These are phyloP conservation scores for Limnephilus auricula DNA, from an alignment of 2,888 invertebrate genomes.

Conservation along the genomic window DNA sequence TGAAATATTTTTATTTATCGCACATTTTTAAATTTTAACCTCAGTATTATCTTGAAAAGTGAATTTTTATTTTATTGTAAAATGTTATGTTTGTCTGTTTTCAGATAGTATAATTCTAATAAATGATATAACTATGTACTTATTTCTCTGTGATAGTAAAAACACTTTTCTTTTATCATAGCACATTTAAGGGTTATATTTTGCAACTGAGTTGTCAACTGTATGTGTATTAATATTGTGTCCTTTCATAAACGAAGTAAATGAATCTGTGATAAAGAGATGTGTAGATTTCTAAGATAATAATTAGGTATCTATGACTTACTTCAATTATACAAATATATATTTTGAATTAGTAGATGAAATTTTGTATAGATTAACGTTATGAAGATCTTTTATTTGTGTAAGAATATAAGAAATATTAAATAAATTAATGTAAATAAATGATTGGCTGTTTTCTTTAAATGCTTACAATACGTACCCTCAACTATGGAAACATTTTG, in stretches of 20 bases:
- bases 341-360: not conserved
- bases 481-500: not conserved
- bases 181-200: not conserved
- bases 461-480: not conserved
- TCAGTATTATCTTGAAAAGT: conserved; percentile 33
- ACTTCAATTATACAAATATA: not conserved
- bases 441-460: not conserved
- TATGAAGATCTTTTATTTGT: not conserved
- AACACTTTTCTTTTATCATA: not conserved
- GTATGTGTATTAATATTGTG: not conserved
- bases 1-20: conserved; percentile 25
- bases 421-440: not conserved
- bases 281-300: not conserved
- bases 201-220: not conserved
- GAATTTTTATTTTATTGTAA: not conserved
- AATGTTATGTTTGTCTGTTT: not conserved
- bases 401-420: not conserved
- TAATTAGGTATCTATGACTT: not conserved
- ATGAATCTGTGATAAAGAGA: conserved; percentile 12
- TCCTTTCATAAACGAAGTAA: not conserved
- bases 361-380: not conserved
- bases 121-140: not conserved
- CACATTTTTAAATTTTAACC: not conserved
- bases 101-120: not conserved
- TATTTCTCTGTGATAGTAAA: not conserved